Conservation (phyloP, 2,888 invertebrate genomes). For the Adineta ricciae region DNA sequence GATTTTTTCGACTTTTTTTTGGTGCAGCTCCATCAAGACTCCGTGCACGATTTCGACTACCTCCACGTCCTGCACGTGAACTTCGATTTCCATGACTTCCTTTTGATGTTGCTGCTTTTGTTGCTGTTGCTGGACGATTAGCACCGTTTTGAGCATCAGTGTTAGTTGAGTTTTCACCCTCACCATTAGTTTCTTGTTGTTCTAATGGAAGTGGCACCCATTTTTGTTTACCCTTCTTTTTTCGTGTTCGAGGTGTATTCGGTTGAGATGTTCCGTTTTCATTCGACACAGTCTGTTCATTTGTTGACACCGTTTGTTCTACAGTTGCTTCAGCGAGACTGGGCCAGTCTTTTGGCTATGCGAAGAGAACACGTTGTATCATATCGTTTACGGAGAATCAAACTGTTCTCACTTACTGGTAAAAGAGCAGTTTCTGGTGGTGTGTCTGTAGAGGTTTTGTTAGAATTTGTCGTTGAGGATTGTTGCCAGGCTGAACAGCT, state of each 20-base stretch:
- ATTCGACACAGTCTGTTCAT: neutral
- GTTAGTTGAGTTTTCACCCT: neutral
- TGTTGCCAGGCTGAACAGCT: constrained; percentile 2
- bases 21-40: constrained; percentile 23
- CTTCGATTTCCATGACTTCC: no score
- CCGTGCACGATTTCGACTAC: constrained; percentile 14
- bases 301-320: neutral
- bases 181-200: neutral
- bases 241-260: neutral
- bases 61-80: neutral
- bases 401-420: neutral
- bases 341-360: neutral
- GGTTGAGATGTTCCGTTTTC: neutral
- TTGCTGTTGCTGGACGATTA: neutral
- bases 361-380: neutral
- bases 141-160: neutral
- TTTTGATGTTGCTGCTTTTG: neutral
- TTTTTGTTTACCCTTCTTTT: neutral
- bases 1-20: neutral
- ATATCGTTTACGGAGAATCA: neutral
- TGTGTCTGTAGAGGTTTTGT: neutral
- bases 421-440: neutral
- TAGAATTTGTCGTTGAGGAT: neutral
- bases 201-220: neutral
- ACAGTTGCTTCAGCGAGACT: neutral